phyloP scores from a whole-genome alignment of 2,113 vertebrate species.

The Axis porcinus region DNA sequence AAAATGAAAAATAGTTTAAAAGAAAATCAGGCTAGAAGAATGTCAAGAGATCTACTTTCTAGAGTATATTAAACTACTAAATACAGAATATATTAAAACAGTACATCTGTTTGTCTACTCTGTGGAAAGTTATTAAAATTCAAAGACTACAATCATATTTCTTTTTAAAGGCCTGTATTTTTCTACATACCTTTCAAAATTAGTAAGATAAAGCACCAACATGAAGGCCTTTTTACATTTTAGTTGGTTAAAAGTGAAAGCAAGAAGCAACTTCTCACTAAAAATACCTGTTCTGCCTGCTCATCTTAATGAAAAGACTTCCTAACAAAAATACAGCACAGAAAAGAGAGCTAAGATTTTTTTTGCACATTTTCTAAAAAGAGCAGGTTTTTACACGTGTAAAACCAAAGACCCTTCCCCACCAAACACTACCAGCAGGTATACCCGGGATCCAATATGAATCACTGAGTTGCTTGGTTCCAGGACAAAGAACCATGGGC shows the following conservation, averaged over 20 bases:
- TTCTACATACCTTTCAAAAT: not conserved
- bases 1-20: not conserved
- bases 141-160: not conserved
- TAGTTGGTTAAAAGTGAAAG: not conserved
- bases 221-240: not conserved
- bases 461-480: constrained; percentile 78
- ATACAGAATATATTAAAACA: not conserved
- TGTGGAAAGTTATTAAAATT: not conserved
- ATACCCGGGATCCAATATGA: constrained; percentile 93
- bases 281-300: not conserved
- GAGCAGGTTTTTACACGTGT: not conserved
- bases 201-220: not conserved
- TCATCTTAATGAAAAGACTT: not conserved
- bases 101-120: not conserved
- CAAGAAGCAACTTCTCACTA: not conserved
- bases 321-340: constrained; percentile 32
- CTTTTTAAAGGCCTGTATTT: not conserved
- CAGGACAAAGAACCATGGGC: constrained; percentile 76
- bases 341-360: not conserved
- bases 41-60: not conserved
- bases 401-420: constrained; percentile 75
- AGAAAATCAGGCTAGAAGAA: not conserved
- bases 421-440: constrained; percentile 66
- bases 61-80: not conserved
- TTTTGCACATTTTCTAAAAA: not conserved